Base-by-base conservation (phyloP, 2,888 invertebrate genomes). In the Andricus curvator region DNA sequence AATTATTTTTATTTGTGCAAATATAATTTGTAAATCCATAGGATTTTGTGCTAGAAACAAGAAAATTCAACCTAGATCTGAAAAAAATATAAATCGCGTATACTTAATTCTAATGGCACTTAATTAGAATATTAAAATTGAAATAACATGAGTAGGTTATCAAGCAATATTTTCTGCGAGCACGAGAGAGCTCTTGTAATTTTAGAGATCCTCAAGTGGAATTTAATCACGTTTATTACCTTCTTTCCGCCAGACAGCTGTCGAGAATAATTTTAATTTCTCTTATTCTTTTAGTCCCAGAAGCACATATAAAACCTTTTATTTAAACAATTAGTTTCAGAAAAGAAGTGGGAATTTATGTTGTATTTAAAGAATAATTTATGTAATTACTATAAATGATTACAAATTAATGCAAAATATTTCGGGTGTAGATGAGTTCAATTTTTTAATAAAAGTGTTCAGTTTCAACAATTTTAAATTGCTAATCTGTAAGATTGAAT, bases 191-290 rank as follows among this genome's bases (percentile, higher is more conserved):
- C 17, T 29, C 33, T 20, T 29, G 29, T 29, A 65, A 33, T 65
- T 33, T 29, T 15, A 15, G 8, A 29, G 65, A 65, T 44, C 4
- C 41, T 56, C 56, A 9, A 56, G 56, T 56, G 56, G 56, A 67
- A 37, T 25, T 11, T n/a, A 68, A 51, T 56, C 29, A 11, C 33
- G 9, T 74, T 33, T 51, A 68, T 51, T 33, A 17, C 33, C 13
- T 22, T 51, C 20, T 29, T 51, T 29, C 8, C 20, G 67, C 22
- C 29, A 29, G 25, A 11, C 48, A 70, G 44, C 44, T 70, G 68
- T 48, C 29, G 25, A 25, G 48, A 70, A 70, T 70, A 70, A 17
- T 70, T 48, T 74, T n/a, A 56, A n/a, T 37, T 41, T 66, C 20
- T 66, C n/a, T 22, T 68, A 25, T 25, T 25, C 25, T 48, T 44